Conservation (phyloP, 2,113 vertebrate species). For the Hymenochirus boettgeri region DNA sequence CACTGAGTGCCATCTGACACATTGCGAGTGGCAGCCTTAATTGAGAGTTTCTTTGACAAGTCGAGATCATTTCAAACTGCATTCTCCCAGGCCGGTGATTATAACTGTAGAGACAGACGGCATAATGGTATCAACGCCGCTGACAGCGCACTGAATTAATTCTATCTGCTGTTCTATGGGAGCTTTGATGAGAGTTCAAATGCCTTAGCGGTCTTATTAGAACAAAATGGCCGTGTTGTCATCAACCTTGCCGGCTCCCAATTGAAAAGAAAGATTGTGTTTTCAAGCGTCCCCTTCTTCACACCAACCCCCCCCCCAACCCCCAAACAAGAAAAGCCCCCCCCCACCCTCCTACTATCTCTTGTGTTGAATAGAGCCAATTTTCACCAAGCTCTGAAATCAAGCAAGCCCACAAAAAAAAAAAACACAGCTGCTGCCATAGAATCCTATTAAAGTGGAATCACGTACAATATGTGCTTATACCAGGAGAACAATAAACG, state of each 20-base stretch:
- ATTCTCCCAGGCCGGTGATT: constrained; percentile 95
- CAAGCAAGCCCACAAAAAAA: constrained; percentile 97
- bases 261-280: constrained; percentile 99
- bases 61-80: constrained; percentile 90
- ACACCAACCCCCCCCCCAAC: constrained; percentile 59
- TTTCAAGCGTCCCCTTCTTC: constrained; percentile 73
- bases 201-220: constrained; percentile 98
- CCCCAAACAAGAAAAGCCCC: too few species aligned
- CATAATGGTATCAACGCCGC: constrained; percentile 99
- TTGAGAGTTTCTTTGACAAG: constrained; percentile 97
- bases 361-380: constrained; percentile 98
- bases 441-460: constrained; percentile 90
- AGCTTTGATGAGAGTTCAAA: constrained; percentile 98
- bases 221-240: constrained; percentile 99
- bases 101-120: constrained; percentile 84
- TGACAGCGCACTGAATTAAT: constrained; percentile 96
- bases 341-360: constrained; percentile 68
- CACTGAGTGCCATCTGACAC: constrained; percentile 83
- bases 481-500: constrained; percentile 86
- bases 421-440: constrained; percentile 98
- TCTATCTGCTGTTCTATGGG: constrained; percentile 87
- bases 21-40: constrained; percentile 96
- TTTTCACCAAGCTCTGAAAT: constrained; percentile 99
- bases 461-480: constrained; percentile 97
- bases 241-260: constrained; percentile 98